Percentiles rank a stretch among this genome's conserved stretches.
These are phyloP conservation scores for Drosophila subpulchrella DNA, from an alignment of 1,140 invertebrate genomes.

Conservation along the genomic window DNA sequence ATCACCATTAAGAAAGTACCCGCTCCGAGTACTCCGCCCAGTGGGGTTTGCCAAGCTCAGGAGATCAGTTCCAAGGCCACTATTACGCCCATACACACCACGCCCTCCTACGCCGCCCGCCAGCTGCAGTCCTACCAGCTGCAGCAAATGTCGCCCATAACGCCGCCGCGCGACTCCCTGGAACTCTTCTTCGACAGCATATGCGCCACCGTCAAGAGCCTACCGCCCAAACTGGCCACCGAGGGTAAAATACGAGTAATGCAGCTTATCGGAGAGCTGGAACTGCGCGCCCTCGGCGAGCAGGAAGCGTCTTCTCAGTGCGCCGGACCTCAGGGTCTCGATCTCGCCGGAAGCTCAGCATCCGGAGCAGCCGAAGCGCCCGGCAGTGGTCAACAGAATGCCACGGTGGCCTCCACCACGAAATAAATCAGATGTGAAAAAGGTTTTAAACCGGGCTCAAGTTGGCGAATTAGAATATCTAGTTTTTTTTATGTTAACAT, in stretches of 20 bases:
- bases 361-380: constrained; percentile 27
- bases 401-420: constrained; percentile 71
- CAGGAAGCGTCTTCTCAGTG: constrained; percentile 43
- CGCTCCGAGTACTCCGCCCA: constrained; percentile 26
- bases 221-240: constrained; percentile 75
- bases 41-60: constrained; percentile 12
- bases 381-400: constrained; percentile 62
- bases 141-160: constrained; percentile 42
- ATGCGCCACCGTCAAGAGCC: constrained; percentile 64
- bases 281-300: constrained; percentile 70
- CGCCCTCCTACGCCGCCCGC: constrained; percentile 32
- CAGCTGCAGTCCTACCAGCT: constrained; percentile 57
- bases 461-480: constrained; percentile 17
- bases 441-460: constrained; percentile 37
- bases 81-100: constrained; percentile 61
- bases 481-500: constrained; percentile 20
- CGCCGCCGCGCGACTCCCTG: constrained; percentile 56
- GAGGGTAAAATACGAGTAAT: constrained; percentile 77
- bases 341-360: constrained; percentile 16
- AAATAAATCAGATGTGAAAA: constrained; percentile 35
- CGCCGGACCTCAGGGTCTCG: constrained; percentile 7
- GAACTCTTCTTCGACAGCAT: constrained; percentile 81
- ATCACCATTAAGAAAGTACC: constrained; percentile 74
- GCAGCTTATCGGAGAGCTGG: constrained; percentile 74
- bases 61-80: constrained; percentile 71